Conservation (phyloP, 1,140 invertebrate species). For the Thaumetopoea pityocampa region DNA sequence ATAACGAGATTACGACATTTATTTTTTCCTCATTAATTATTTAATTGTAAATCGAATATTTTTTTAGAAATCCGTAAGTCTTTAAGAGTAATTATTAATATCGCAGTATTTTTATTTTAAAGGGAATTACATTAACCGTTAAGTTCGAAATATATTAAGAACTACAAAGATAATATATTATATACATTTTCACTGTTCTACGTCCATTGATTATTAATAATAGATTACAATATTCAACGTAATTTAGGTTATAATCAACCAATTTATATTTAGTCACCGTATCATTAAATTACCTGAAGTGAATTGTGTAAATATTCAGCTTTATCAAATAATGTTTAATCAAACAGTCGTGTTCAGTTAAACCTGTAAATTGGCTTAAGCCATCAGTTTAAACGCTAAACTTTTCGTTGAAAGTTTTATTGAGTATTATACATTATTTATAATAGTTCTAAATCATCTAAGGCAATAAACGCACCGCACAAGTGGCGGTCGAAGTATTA, state of each 20-base stretch:
- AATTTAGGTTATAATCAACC: conserved; percentile 2
- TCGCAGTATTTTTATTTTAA: no score
- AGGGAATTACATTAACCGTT: conserved; percentile 4
- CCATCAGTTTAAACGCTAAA: neutral
- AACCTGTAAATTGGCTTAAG: no score
- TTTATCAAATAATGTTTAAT: no score
- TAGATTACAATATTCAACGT: conserved; percentile 14
- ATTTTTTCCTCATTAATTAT: conserved; percentile 1
- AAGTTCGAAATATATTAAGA: conserved; percentile 7
- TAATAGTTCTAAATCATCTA: conserved; percentile 45
- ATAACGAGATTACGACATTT: conserved; percentile 14
- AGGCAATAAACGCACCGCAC: conserved; percentile 44
- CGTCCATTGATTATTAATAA: conserved; percentile 14
- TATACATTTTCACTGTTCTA: conserved; percentile 16
- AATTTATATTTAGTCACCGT: no score
- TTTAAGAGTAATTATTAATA: no score
- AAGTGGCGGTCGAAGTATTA: conserved; percentile 28
- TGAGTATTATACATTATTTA: conserved; percentile 20
- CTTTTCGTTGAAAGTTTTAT: conserved; percentile 4
- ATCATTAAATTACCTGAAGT: no score
- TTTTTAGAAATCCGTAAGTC: conserved; percentile 2
- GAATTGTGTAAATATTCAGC: no score
- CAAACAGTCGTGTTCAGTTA: no score
- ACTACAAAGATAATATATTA: conserved; percentile 21
- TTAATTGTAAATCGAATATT: conserved; percentile 2